Conservation (phyloP, 2,113 vertebrate genomes). For the Anhinga rufa region DNA sequence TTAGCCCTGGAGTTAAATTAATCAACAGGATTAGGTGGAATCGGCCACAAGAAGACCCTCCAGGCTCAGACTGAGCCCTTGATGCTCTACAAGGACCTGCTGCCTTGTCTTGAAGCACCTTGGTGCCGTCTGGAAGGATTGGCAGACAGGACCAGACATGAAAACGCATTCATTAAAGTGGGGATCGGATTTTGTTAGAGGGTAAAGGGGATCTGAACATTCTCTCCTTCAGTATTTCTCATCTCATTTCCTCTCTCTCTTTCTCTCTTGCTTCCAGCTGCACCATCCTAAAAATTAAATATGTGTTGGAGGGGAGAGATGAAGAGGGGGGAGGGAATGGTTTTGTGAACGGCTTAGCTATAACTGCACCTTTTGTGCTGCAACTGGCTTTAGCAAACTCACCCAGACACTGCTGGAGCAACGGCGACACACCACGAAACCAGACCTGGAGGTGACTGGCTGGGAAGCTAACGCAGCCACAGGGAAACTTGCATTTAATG, state of each 20-base stretch:
- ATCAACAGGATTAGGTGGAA: slow-evolving; percentile 58
- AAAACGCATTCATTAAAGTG: slow-evolving; percentile 81
- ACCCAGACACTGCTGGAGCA: background rate
- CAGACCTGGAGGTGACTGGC: background rate
- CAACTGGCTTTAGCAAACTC: background rate
- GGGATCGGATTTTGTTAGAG: background rate
- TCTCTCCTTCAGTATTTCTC: background rate
- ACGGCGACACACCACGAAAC: rapidly evolving
- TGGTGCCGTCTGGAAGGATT: background rate
- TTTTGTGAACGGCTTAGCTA: background rate
- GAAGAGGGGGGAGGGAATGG: background rate
- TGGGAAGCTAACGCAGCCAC: background rate
- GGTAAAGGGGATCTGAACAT: background rate
- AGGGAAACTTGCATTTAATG: background rate
- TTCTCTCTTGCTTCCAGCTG: background rate
- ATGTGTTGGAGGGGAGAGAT: background rate
- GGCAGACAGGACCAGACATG: slow-evolving; percentile 53
- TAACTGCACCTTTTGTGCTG: background rate
- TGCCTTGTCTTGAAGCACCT: slow-evolving; percentile 19
- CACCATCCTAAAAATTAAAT: background rate
- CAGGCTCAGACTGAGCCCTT: slow-evolving; percentile 11
- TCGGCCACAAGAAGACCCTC: slow-evolving; percentile 1
- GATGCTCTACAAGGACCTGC: background rate
- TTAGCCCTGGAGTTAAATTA: slow-evolving; percentile 55
- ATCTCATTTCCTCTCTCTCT: background rate